Conservation (phyloP, 2,113 vertebrate genomes). For the Hippocampus abdominalis region DNA sequence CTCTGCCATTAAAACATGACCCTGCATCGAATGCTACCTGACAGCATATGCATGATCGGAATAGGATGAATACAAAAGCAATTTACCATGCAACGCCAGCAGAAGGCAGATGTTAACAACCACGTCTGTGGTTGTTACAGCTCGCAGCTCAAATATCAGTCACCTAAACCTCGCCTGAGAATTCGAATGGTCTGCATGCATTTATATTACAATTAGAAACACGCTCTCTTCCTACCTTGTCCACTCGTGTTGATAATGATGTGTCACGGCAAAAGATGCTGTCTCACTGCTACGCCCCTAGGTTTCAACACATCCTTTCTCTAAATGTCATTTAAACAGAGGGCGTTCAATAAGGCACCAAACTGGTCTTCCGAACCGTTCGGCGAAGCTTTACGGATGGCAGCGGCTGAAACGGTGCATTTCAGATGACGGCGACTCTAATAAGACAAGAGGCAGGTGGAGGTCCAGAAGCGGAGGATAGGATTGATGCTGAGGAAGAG, state of each 20-base stretch:
- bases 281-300: slow-evolving; percentile 67
- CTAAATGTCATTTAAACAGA: slow-evolving; percentile 6
- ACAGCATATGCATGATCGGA: neutral
- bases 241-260: slow-evolving; percentile 43
- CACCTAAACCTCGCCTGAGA: neutral
- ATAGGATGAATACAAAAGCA: neutral
- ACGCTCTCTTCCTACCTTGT: slow-evolving; percentile 46
- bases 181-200: neutral
- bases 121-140: neutral
- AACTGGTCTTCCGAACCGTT: neutral
- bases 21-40: neutral
- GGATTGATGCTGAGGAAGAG: slow-evolving; percentile 31
- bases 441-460: slow-evolving; percentile 43
- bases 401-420: slow-evolving; percentile 17
- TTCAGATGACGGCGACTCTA: slow-evolving; percentile 12
- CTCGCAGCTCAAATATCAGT: neutral
- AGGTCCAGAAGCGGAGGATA: slow-evolving; percentile 37
- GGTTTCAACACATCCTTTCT: slow-evolving; percentile 50
- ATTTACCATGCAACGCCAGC: neutral
- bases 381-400: slow-evolving; percentile 9
- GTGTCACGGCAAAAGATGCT: slow-evolving; percentile 73
- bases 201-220: neutral
- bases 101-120: neutral
- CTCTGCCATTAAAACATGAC: neutral
- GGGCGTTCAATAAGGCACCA: neutral